Percentiles rank a stretch among this genome's conserved stretches.
phyloP scores from a whole-genome alignment of 2,888 invertebrate species.

The Hydraecia micacea region DNA sequence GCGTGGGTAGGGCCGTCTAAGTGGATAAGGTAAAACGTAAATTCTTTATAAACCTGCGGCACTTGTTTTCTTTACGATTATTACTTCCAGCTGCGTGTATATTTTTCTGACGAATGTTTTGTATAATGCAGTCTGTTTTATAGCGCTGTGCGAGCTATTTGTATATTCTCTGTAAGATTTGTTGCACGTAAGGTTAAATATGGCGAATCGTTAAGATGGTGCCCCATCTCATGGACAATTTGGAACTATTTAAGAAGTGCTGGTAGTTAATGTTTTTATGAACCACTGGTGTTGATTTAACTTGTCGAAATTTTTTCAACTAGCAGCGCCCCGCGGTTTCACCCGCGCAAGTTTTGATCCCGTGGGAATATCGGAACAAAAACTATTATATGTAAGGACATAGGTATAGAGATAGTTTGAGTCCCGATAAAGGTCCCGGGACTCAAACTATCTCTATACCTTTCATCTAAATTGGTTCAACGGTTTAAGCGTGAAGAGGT shows the following conservation, averaged over 20 bases:
- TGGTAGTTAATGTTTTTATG: neutral
- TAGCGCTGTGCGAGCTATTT: neutral
- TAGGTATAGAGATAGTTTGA: too few relatives aligned
- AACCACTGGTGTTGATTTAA: neutral
- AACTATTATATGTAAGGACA: too few relatives aligned
- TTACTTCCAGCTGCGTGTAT: constrained; percentile 36
- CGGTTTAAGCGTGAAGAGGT: too few relatives aligned
- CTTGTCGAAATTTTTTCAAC: too few relatives aligned
- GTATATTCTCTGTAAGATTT: neutral
- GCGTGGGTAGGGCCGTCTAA: constrained; percentile 4
- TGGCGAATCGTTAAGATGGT: neutral
- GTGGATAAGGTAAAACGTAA: constrained; percentile 26
- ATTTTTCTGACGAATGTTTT: constrained; percentile 28
- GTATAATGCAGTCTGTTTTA: constrained; percentile 14
- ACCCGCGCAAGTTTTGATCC: too few relatives aligned
- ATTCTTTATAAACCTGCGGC: constrained; percentile 49
- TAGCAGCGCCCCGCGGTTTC: too few relatives aligned
- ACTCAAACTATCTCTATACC: too few relatives aligned
- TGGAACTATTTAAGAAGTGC: neutral
- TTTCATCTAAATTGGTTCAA: too few relatives aligned
- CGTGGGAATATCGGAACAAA: too few relatives aligned
- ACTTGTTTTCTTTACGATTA: constrained; percentile 43
- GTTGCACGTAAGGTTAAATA: neutral
- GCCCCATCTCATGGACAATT: neutral
- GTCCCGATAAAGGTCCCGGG: too few relatives aligned